phyloP scores from a whole-genome alignment of 2,113 vertebrate genomes.

The Chascanopsetta lugubris region DNA sequence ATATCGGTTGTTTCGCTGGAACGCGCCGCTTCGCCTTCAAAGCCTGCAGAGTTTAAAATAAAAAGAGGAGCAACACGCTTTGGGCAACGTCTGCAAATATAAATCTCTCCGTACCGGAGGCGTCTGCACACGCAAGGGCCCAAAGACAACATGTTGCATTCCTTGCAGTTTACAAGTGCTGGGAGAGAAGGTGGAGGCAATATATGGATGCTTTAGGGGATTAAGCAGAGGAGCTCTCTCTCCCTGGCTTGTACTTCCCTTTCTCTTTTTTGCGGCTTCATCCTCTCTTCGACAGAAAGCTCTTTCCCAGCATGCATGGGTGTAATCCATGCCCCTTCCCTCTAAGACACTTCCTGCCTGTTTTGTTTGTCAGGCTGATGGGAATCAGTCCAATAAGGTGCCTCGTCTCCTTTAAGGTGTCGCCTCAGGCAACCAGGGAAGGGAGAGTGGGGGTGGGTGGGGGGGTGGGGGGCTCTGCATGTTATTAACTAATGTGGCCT shows the following conservation, averaged over 20 bases:
- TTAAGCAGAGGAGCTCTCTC: conserved; percentile 68
- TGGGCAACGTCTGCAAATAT: conserved; percentile 73
- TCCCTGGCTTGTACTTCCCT: conserved; percentile 43
- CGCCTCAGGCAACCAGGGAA: conserved; percentile 22
- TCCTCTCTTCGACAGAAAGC: conserved; percentile 64
- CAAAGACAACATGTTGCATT: conserved; percentile 80
- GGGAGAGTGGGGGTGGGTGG: neutral
- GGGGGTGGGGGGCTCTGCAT: too few species aligned
- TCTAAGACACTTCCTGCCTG: conserved; percentile 69
- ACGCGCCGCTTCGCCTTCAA: conserved; percentile 66
- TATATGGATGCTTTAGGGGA: conserved; percentile 82
- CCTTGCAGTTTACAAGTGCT: conserved; percentile 74
- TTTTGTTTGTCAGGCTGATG: conserved; percentile 61
- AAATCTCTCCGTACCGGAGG: conserved; percentile 74
- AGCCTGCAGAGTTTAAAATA: conserved; percentile 61
- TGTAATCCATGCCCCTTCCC: conserved; percentile 72
- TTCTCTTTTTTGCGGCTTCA: conserved; percentile 61
- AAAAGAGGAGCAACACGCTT: conserved; percentile 59
- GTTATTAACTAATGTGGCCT: conserved; percentile 44
- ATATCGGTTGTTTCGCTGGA: conserved; percentile 73
- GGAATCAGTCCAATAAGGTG: conserved; percentile 50
- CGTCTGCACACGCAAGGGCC: conserved; percentile 58
- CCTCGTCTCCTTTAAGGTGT: conserved; percentile 41
- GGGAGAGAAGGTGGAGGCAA: conserved; percentile 73
- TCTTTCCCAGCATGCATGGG: conserved; percentile 74